Conservation (phyloP, 2,113 vertebrate species). For the Neolamprologus hecqui region DNA sequence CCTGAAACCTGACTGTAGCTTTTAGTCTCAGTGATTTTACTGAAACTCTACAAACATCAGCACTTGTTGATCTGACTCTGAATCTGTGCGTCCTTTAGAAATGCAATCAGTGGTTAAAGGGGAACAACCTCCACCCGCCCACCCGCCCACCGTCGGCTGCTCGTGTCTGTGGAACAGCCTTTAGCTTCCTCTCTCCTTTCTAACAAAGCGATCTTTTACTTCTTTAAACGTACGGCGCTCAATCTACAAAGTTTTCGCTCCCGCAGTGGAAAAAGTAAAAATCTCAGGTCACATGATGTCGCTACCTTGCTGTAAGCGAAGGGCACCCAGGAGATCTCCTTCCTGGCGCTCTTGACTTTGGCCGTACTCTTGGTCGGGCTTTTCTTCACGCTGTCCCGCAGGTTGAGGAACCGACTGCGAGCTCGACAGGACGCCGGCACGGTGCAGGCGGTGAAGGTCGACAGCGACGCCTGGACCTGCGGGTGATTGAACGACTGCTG, state of each 20-base stretch:
- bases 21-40: not conserved
- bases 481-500: not conserved
- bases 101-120: not conserved
- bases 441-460: slow-evolving; percentile 56
- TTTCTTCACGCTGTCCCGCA: slow-evolving; percentile 83
- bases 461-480: not conserved
- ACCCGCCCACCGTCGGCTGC: not conserved
- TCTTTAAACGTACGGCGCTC: not conserved
- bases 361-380: slow-evolving; percentile 81
- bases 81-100: not conserved
- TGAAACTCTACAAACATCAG: not conserved
- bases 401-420: slow-evolving; percentile 76
- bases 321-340: slow-evolving; percentile 61
- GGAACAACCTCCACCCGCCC: not conserved
- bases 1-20: not conserved
- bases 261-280: not conserved
- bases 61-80: not conserved
- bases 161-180: not conserved
- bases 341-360: slow-evolving; percentile 62
- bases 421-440: slow-evolving; percentile 67
- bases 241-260: not conserved
- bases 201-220: not conserved
- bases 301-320: slow-evolving; percentile 72
- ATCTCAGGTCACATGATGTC: accelerated
- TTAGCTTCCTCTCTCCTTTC: accelerated